Percentiles rank a stretch among this genome's conserved stretches.
Evolutionary conservation across 2,888 invertebrate genomes (phyloP).

Genomic region (Tortrix viridana): DNA sequence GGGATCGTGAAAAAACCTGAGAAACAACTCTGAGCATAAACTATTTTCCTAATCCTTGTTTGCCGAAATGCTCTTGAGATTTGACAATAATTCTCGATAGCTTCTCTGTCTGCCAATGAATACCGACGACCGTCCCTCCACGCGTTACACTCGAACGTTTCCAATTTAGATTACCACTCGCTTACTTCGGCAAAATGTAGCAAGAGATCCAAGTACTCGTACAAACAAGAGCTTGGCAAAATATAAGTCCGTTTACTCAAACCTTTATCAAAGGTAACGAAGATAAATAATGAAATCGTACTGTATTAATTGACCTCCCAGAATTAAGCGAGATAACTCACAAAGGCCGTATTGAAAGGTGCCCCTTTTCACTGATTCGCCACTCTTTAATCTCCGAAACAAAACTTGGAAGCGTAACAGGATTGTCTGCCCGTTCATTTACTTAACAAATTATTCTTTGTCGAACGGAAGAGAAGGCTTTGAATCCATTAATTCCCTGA

Average conservation of each 20-base stretch:
- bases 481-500: slow-evolving; percentile 83
- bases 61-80: slow-evolving; percentile 72
- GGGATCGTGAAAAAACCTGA: no score
- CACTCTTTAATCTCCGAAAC: slow-evolving; percentile 83
- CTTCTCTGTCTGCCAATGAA: slow-evolving; percentile 73
- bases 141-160: slow-evolving; percentile 68
- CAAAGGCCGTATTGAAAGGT: slow-evolving; percentile 75
- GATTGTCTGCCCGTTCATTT: slow-evolving; percentile 83
- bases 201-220: slow-evolving; percentile 17
- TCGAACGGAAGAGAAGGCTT: slow-evolving; percentile 82
- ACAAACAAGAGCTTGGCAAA: slow-evolving; percentile 29
- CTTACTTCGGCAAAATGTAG: slow-evolving; percentile 40
- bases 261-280: slow-evolving; percentile 55
- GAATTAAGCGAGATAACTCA: slow-evolving; percentile 80
- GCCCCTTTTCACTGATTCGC: slow-evolving; percentile 72
- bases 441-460: slow-evolving; percentile 85
- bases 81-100: slow-evolving; percentile 79
- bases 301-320: slow-evolving; percentile 76
- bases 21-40: background rate
- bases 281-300: slow-evolving; percentile 72
- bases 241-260: slow-evolving; percentile 38
- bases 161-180: slow-evolving; percentile 79
- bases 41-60: slow-evolving; percentile 49
- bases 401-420: slow-evolving; percentile 78
- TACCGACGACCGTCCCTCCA: slow-evolving; percentile 63